A percentile compares a stretch with the other conserved stretches of the same genome.
Evolutionary conservation across 2,113 vertebrate species (phyloP).

Genomic region (Passer domesticus): DNA sequence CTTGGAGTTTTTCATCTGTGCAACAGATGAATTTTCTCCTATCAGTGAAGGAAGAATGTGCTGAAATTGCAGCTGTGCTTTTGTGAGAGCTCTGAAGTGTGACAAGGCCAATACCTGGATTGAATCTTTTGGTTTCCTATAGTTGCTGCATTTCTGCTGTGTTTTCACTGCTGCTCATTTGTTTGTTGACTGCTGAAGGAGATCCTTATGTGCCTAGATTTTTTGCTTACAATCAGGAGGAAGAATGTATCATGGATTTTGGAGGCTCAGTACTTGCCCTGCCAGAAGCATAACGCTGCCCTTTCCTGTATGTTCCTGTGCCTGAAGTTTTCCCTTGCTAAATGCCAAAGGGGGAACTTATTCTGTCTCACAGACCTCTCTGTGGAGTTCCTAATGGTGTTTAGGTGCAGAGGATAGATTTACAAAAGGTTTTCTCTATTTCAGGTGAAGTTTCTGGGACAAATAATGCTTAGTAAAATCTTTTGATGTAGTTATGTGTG

Average conservation of each 20-base stretch:
- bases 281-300: not conserved
- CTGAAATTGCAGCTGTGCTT: not conserved
- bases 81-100: not conserved
- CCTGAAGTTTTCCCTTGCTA: not conserved
- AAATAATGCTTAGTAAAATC: not conserved
- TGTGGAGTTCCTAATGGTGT: not conserved
- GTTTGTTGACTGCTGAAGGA: not conserved
- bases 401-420: not conserved
- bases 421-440: not conserved
- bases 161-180: not conserved
- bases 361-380: not conserved
- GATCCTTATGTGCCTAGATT: not conserved
- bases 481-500: rapidly evolving
- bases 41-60: not conserved
- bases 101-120: not conserved
- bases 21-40: not conserved
- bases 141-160: not conserved
- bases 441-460: not conserved
- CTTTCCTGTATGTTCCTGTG: not conserved
- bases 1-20: not conserved
- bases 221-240: not conserved
- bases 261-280: not conserved
- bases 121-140: not conserved
- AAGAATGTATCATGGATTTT: not conserved
- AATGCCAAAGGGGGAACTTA: not conserved